These are phyloP conservation scores for Petrolisthes manimaculis DNA, from an alignment of 2,888 invertebrate genomes.

Conservation along the genomic window DNA sequence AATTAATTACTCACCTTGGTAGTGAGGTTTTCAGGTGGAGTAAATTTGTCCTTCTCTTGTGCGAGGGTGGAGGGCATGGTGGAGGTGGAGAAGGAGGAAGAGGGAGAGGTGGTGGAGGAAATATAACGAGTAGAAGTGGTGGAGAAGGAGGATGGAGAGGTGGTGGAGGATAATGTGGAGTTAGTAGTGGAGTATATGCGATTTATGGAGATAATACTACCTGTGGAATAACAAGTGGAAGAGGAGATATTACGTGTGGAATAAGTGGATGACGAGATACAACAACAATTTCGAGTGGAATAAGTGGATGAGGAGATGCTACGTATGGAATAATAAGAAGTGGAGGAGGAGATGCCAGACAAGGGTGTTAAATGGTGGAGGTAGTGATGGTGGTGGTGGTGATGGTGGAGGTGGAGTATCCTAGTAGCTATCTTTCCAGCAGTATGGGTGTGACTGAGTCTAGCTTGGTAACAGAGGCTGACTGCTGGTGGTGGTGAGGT, in stretches of 20 bases:
- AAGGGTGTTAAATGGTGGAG: too few species aligned
- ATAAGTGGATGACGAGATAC: too few species aligned
- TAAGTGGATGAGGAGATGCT: too few species aligned
- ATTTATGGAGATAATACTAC: too few species aligned
- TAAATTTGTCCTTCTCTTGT: not conserved
- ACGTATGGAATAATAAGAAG: too few species aligned
- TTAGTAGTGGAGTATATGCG: too few species aligned
- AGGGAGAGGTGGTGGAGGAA: not conserved
- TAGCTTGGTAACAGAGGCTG: too few species aligned
- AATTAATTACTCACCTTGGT: not conserved
- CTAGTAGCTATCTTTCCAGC: not conserved
- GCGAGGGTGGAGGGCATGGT: not conserved
- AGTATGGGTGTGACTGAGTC: not conserved
- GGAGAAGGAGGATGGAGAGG: not conserved
- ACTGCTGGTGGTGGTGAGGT: not conserved
- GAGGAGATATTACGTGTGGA: too few species aligned
- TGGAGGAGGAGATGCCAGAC: too few species aligned
- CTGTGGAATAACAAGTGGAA: too few species aligned
- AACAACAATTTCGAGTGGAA: too few species aligned
- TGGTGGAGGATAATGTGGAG: not conserved
- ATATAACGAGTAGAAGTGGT: not conserved
- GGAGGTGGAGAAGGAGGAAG: not conserved
- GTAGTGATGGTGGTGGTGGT: too few species aligned
- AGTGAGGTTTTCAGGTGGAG: conserved; percentile 7
- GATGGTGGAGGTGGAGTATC: not conserved